Percentiles rank a stretch among this genome's conserved stretches.
phyloP scores from a whole-genome alignment of 2,113 vertebrate species.

The Anoura caudifer region DNA sequence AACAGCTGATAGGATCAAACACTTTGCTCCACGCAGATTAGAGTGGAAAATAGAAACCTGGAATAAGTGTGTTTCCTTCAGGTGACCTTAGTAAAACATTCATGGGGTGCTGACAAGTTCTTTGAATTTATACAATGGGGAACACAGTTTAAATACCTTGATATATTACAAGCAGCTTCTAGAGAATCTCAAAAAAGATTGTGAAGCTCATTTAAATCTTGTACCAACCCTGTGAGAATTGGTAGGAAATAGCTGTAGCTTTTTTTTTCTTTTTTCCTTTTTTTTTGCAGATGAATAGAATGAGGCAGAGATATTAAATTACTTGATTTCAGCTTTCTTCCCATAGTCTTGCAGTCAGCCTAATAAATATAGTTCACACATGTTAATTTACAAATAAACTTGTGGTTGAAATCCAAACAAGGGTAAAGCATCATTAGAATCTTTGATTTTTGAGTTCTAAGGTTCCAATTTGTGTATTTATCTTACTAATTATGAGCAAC shows the following conservation, averaged over 20 bases:
- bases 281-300: constrained; percentile 66
- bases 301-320: constrained; percentile 65
- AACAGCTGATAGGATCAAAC: constrained; percentile 72
- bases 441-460: background rate
- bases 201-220: constrained; percentile 75
- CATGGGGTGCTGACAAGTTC: constrained; percentile 77
- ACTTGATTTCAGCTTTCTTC: constrained; percentile 63
- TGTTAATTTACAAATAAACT: constrained; percentile 51
- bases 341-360: background rate
- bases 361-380: background rate
- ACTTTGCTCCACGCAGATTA: constrained; percentile 68
- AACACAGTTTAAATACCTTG: constrained; percentile 78
- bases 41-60: constrained; percentile 68
- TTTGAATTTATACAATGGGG: constrained; percentile 78
- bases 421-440: background rate
- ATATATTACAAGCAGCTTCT: constrained; percentile 74
- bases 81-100: constrained; percentile 78
- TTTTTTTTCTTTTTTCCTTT: constrained; percentile 38
- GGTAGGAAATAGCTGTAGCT: constrained; percentile 59
- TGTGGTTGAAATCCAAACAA: background rate
- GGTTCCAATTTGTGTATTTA: background rate
- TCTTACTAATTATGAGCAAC: constrained; percentile 35
- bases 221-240: constrained; percentile 69
- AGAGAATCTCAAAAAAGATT: constrained; percentile 72
- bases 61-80: constrained; percentile 73